A percentile compares a stretch with the other conserved stretches of the same genome.
Conservation (phyloP, 2,797 vertebrate species). For the Helostoma temminkii region DNA sequence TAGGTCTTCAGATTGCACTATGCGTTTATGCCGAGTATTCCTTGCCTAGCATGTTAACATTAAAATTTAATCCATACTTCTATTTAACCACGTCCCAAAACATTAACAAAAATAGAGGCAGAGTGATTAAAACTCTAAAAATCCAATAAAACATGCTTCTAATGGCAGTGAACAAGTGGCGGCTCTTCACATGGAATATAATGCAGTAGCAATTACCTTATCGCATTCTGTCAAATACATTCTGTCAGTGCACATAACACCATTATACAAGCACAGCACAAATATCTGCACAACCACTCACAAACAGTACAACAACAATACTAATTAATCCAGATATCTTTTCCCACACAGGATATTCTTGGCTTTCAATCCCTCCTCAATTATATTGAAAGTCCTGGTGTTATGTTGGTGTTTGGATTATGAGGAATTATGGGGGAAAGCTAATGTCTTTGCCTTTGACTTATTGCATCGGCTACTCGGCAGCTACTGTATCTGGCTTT, state of each 20-base stretch:
- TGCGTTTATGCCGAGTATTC: conserved; percentile 44
- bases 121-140: conserved; percentile 77
- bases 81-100: conserved; percentile 63
- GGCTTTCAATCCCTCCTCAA: conserved; percentile 77
- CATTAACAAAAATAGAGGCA: conserved; percentile 67
- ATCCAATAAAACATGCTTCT: conserved; percentile 82
- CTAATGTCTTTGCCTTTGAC: conserved; percentile 72
- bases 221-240: conserved; percentile 25
- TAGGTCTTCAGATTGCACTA: conserved; percentile 13
- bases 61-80: conserved; percentile 66
- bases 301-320: conserved; percentile 57
- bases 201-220: conserved; percentile 64
- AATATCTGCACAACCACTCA: conserved; percentile 19
- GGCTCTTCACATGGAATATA: conserved; percentile 40
- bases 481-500: conserved; percentile 57
- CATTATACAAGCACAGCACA: background rate
- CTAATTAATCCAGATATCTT: conserved; percentile 81
- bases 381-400: conserved; percentile 75
- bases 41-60: conserved; percentile 70
- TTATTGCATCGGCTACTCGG: conserved; percentile 59
- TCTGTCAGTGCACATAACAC: conserved; percentile 1
- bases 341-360: conserved; percentile 71
- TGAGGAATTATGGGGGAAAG: conserved; percentile 71
- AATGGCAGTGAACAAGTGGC: conserved; percentile 56
- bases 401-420: conserved; percentile 80